Evolutionary conservation across 1,140 invertebrate species (phyloP).

Genomic region (Hermetia illucens): DNA sequence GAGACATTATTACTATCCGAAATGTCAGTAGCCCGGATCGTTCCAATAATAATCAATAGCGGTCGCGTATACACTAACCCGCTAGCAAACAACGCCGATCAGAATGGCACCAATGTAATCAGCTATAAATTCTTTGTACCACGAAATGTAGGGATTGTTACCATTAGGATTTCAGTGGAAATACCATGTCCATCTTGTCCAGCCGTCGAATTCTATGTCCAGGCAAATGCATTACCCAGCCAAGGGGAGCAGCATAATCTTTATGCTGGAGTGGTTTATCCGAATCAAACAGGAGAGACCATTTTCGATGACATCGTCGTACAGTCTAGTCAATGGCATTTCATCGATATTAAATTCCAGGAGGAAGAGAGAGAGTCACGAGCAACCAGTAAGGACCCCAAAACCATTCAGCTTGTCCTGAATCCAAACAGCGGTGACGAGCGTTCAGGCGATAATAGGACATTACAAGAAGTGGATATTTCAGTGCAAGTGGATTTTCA

Average conservation of each 20-base stretch:
- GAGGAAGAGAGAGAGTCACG: constrained; percentile 7
- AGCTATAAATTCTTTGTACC: constrained; percentile 33
- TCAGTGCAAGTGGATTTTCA: constrained; percentile 17
- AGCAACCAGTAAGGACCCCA: not conserved
- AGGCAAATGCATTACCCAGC: constrained; percentile 19
- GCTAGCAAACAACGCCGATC: constrained; percentile 9
- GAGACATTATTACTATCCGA: constrained; percentile 27
- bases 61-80: constrained; percentile 18
- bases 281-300: constrained; percentile 21
- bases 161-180: constrained; percentile 16
- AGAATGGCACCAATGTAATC: constrained; percentile 3
- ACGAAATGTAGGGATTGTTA: constrained; percentile 17
- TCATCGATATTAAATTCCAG: constrained; percentile 31
- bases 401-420: constrained; percentile 11
- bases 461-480: constrained; percentile 9
- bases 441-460: not conserved
- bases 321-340: constrained; percentile 41
- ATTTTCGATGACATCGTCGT: constrained; percentile 35
- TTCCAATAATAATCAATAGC: constrained; percentile 19
- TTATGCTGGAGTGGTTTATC: no score
- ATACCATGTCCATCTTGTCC: constrained; percentile 18
- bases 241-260: no score
- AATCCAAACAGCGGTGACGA: constrained; percentile 2
- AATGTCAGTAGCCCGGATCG: constrained; percentile 20
- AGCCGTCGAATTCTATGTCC: constrained; percentile 17